phyloP scores from a whole-genome alignment of 1,140 invertebrate species.

The Drosophila arizonae region DNA sequence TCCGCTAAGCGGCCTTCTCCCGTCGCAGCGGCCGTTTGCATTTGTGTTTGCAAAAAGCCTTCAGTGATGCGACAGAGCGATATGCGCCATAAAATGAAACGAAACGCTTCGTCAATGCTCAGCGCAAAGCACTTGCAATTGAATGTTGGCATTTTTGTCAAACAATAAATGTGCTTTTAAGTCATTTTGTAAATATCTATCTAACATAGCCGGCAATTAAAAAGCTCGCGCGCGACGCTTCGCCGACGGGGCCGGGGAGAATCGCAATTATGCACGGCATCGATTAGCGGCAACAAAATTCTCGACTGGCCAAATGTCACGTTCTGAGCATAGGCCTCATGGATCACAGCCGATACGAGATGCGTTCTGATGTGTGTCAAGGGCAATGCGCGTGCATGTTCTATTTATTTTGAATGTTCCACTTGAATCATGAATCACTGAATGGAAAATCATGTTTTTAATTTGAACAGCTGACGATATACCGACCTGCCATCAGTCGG shows the following conservation, averaged over 20 bases:
- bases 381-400: constrained; percentile 31
- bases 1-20: constrained; percentile 59
- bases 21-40: constrained; percentile 30
- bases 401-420: not conserved
- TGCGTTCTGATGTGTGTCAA: constrained; percentile 56
- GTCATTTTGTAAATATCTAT: constrained; percentile 47
- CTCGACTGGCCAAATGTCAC: constrained; percentile 58
- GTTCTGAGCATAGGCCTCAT: constrained; percentile 63
- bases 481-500: constrained; percentile 65
- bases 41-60: constrained; percentile 42
- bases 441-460: constrained; percentile 22
- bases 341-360: constrained; percentile 48
- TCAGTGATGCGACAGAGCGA: constrained; percentile 50
- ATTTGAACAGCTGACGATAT: constrained; percentile 64
- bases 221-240: constrained; percentile 30
- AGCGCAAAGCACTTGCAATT: constrained; percentile 48
- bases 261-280: constrained; percentile 47
- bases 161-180: constrained; percentile 24
- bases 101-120: constrained; percentile 31
- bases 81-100: constrained; percentile 29
- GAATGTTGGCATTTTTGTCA: constrained; percentile 45
- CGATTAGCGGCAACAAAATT: constrained; percentile 41
- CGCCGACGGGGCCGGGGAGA: constrained; percentile 1
- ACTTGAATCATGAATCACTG: not conserved
- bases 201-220: constrained; percentile 39